These are phyloP conservation scores for rabbit (Oryctolagus cuniculus) DNA, from an alignment of 2,113 vertebrate genomes.

Conservation along the genomic window mOryCun1.1 NC_091439.1:36036501-36037000, in stretches of 20 bases:
- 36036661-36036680: background rate
- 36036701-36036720: background rate
- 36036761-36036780: background rate
- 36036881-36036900: background rate
- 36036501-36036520: constrained; percentile 62
- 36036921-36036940: background rate
- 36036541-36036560: background rate
- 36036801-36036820: background rate
- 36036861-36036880: background rate
- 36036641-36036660: background rate
- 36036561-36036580: background rate
- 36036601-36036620: background rate
- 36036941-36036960: background rate
- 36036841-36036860: background rate
- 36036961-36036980: background rate
- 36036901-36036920: background rate
- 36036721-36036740: background rate
- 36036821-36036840: background rate
- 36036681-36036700: background rate
- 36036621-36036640: background rate
- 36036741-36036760: background rate
- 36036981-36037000: background rate
- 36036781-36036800: background rate
- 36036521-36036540: background rate
- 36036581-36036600: background rate